phyloP scores from a whole-genome alignment of 2,797 vertebrate species.

The Enteromius thamalakanensis region DNA sequence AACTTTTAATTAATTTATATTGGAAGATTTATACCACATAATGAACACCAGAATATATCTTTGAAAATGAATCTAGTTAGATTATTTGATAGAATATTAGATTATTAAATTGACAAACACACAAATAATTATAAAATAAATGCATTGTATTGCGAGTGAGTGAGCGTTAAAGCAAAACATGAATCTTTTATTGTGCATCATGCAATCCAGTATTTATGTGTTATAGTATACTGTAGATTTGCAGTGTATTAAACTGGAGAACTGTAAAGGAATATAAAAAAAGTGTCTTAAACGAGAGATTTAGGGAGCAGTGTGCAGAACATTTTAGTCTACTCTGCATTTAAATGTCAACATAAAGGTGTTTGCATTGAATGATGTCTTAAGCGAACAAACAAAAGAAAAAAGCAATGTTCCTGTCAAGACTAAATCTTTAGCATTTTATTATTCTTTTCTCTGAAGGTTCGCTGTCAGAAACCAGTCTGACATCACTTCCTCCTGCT shows the following conservation, averaged over 20 bases:
- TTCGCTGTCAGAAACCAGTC: neutral
- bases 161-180: neutral
- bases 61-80: neutral
- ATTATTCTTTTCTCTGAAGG: neutral
- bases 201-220: no score
- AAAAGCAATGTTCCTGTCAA: neutral
- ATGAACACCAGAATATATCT: neutral
- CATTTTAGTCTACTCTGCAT: neutral
- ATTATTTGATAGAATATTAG: no score
- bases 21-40: neutral
- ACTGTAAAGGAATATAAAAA: no score
- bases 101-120: neutral
- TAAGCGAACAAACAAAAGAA: no score
- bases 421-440: neutral
- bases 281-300: no score
- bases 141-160: neutral
- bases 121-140: neutral
- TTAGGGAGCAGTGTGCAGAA: neutral
- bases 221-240: no score
- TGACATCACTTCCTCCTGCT: neutral
- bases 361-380: neutral
- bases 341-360: neutral
- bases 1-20: neutral
- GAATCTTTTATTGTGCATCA: no score
- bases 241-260: no score